Conservation (phyloP, 2,797 vertebrate species). For the Glyptemys insculpta region DNA sequence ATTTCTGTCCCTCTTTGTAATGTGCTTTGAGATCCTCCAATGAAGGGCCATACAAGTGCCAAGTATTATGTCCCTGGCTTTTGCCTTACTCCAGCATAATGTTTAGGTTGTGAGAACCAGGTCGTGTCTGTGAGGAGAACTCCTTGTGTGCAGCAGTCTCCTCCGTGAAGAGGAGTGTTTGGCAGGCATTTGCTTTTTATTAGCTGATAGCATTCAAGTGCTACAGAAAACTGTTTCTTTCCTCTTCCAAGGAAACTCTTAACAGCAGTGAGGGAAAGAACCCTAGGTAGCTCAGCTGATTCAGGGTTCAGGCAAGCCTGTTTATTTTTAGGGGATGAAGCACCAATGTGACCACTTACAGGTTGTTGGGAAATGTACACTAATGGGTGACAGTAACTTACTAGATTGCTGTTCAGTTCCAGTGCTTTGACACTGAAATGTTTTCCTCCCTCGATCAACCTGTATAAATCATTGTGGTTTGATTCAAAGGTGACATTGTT, state of each 20-base stretch:
- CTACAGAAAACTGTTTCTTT: neutral
- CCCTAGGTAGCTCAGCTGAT: neutral
- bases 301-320: neutral
- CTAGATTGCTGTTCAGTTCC: neutral
- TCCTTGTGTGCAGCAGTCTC: neutral
- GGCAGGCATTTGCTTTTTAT: neutral
- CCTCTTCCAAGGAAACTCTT: neutral
- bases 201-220: neutral
- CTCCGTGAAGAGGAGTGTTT: neutral
- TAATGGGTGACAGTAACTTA: neutral
- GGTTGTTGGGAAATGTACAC: fast-evolving
- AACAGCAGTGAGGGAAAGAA: neutral
- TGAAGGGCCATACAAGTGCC: neutral
- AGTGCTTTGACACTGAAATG: neutral
- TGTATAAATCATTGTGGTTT: neutral
- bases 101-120: conserved; percentile 24
- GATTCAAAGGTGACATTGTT: neutral
- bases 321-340: neutral
- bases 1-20: neutral
- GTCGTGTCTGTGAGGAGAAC: conserved; percentile 11
- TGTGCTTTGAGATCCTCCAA: neutral
- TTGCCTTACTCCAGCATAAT: conserved; percentile 1
- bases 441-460: neutral
- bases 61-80: neutral
- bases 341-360: neutral